Evolutionary conservation across 2,113 vertebrate species (phyloP), one percentile per base, ranked within the genome.

Genomic region (Dasyurus viverrinus): DNA sequence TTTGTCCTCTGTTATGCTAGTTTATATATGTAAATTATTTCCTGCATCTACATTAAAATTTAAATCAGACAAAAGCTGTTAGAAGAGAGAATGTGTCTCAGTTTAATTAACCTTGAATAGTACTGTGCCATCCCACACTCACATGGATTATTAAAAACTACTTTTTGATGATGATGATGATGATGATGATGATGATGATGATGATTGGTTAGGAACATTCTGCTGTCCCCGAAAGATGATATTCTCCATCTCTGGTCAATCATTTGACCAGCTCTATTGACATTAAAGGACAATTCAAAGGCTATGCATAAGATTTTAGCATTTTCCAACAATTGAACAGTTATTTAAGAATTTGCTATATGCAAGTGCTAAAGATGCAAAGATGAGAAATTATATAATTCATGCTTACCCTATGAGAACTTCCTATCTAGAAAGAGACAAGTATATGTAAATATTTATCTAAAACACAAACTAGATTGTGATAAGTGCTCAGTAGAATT

Each of bases 131-230:
- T 23, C 84, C 93, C 95, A 93, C 53, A 96, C 98, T 97, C 98
- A 96, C 92, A 96, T 94, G 97, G 95, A 52, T 96, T 94, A 52
- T 97, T 93, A 95, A 96, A 97, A 95, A 90, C 96, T 95, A 95
- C 96, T 96, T 97, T 92, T 94, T 47, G 91, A 94, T 96, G 95
- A 95, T 97, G 93, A 91, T 97, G 95, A 50, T 97, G 96, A 96
- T 96, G 91, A 95, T 97, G 92, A 98, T 97, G 97, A 97, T 97
- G 96, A 97, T 97, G 95, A 97, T 89, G 91, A 95, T 97, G 98
- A 94, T 95, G 93, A 95, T 97, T 97, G 95, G 96, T 55, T 96
- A 60, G 95, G 93, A 95, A 97, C 97, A 95, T 96, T 98, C 97
- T 97, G 97, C n/a, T 96, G 53, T 97, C 94, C 94, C 96, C 93